Conservation (phyloP, 1,140 invertebrate species). For the Theocolax elegans region DNA sequence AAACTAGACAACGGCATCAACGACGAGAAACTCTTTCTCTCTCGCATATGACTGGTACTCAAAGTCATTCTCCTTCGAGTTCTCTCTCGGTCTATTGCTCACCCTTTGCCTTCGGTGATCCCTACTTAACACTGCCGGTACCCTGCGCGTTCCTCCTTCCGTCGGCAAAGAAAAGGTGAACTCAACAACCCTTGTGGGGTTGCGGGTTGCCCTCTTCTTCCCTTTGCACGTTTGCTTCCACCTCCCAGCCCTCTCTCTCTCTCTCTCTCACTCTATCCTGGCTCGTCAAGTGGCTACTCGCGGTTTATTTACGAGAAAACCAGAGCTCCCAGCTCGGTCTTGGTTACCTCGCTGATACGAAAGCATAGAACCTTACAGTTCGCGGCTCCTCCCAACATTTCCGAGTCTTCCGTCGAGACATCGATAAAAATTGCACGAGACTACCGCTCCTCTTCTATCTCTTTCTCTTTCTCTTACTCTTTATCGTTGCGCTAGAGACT, state of each 20-base stretch:
- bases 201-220: constrained; percentile 20
- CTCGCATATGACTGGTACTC: not conserved
- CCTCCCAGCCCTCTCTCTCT: not conserved
- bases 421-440: constrained; percentile 13
- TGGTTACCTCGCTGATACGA: not conserved
- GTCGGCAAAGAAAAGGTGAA: constrained; percentile 48
- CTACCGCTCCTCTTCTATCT: not conserved
- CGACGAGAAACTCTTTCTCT: constrained; percentile 4
- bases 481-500: not conserved
- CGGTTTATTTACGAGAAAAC: constrained; percentile 53
- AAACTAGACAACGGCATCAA: not conserved
- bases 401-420: too few relatives aligned
- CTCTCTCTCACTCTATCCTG: too few relatives aligned
- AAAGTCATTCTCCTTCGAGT: not conserved
- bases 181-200: constrained; percentile 51
- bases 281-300: constrained; percentile 47
- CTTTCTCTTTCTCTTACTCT: not conserved
- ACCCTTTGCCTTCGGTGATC: not conserved
- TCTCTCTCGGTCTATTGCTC: not conserved
- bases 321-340: constrained; percentile 29
- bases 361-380: constrained; percentile 6
- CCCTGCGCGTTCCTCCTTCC: constrained; percentile 30
- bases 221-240: not conserved
- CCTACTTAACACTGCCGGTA: not conserved
- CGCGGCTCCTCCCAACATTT: too few relatives aligned